Evolutionary conservation across 1,140 invertebrate genomes (phyloP), one percentile per base, ranked within the genome.

Genomic region (Lasioglossum baleicum): DNA sequence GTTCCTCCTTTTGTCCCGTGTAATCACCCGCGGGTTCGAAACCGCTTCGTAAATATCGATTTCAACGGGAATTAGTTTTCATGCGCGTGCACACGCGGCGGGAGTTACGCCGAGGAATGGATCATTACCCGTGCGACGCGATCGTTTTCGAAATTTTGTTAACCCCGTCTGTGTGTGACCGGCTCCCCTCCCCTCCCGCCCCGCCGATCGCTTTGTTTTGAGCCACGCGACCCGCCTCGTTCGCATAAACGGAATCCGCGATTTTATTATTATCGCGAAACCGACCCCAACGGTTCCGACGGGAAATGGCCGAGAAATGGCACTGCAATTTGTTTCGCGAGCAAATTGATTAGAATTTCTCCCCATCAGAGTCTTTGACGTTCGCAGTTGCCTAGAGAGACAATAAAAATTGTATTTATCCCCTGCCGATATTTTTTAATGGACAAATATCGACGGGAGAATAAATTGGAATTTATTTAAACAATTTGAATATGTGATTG

Each of bases 21-120:
- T 26, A 26, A 48, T 67, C 65, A n/a, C 20, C 17, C 11, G 17
- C n/a, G 11, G 65, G 11, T 0, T 4, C 42, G 6, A 11, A 26
- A 67, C 11, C 65, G n/a, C 40, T 67, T 26, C 65, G 42, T 40
- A 31, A 31, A 64, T 64, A 64, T 64, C 31, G 31, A 64, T 64
- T 67, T 51, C 7, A n/a, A 35, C 31, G 31, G 26, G 26, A 63
- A 63, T 63, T 63, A 17, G 11, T 35, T 20, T 35, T 7, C 8
- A 20, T 31, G 61, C 5, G 13, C 61, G 35, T 35, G 15, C 8
- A 40, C 61, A 31, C 5, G 10, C 60, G 26, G 13, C 8, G 3
- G 5, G 31, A 40, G 31, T 63, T 22, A 26, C 11, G 10, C 7
- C 22, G 3, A 20, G 20, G 40, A 64, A 7, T 17, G 31, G 31